Percentiles rank a stretch among this genome's conserved stretches.
These are phyloP conservation scores for Lasioglossum pauxillum DNA, from an alignment of 2,888 invertebrate genomes.

Conservation along the genomic window DNA sequence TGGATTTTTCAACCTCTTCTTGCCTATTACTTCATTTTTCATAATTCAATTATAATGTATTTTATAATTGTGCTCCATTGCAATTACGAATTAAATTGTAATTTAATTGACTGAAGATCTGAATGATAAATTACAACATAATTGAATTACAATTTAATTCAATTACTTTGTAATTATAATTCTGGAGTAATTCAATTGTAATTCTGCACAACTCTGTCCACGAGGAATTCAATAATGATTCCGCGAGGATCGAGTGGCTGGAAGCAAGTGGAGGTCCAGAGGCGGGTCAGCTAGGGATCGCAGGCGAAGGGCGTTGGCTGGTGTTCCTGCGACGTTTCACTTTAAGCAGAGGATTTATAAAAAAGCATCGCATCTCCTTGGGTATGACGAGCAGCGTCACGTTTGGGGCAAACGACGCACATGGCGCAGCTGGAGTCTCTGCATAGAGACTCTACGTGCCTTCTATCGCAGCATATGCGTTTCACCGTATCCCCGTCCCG, in stretches of 20 bases:
- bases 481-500: conserved; percentile 49
- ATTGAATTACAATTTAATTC: no score
- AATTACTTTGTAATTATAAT: no score
- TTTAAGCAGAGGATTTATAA: conserved; percentile 63
- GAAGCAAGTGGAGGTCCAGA: conserved; percentile 35
- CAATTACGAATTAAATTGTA: no score
- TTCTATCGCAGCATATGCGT: conserved; percentile 71
- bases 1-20: no score
- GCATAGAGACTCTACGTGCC: conserved; percentile 81
- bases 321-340: conserved; percentile 50
- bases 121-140: no score
- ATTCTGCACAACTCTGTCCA: no score
- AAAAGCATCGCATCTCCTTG: conserved; percentile 64
- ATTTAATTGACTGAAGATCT: no score
- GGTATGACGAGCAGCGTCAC: conserved; percentile 81
- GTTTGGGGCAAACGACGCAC: conserved; percentile 84
- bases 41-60: no score
- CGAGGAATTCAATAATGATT: background rate
- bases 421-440: conserved; percentile 82
- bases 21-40: no score
- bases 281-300: conserved; percentile 43
- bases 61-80: no score
- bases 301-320: conserved; percentile 60
- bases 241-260: background rate
- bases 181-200: no score